Conservation (phyloP, 2,888 invertebrate species). For the Xestia rhomboidea region DNA sequence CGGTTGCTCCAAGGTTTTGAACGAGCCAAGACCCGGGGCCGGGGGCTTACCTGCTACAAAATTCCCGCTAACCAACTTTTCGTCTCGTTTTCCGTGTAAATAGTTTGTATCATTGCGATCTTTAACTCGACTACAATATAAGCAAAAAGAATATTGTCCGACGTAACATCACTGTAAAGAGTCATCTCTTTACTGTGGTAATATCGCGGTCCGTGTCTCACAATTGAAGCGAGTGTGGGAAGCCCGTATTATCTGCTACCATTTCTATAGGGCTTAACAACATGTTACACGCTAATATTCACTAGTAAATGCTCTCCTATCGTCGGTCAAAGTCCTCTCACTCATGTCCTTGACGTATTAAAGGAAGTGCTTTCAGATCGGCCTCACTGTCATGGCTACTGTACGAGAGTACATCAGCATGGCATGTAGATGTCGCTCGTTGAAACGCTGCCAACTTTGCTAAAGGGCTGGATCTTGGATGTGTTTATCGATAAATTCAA, state of each 20-base stretch:
- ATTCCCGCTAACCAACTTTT: constrained; percentile 15
- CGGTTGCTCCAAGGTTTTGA: constrained; percentile 20
- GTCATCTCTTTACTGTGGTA: no score
- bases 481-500: constrained; percentile 47
- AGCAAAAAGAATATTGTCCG: constrained; percentile 53
- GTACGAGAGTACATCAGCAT: constrained; percentile 50
- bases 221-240: constrained; percentile 79
- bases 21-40: background rate
- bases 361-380: constrained; percentile 60
- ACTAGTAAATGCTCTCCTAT: constrained; percentile 62
- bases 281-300: constrained; percentile 68
- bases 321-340: constrained; percentile 65
- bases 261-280: constrained; percentile 71
- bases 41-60: constrained; percentile 10
- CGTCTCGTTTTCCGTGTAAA: constrained; percentile 21
- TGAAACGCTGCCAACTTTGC: constrained; percentile 65
- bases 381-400: constrained; percentile 64
- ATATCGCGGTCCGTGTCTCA: constrained; percentile 65
- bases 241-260: constrained; percentile 74
- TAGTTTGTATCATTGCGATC: constrained; percentile 27
- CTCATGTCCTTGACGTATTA: constrained; percentile 60
- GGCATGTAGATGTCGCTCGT: constrained; percentile 60
- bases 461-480: constrained; percentile 58
- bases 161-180: no score
- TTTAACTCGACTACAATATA: constrained; percentile 40